Evolutionary conservation across 2,113 vertebrate genomes (phyloP), one percentile per base, ranked within the genome.

Genomic region (Irena cyanogastra): DNA sequence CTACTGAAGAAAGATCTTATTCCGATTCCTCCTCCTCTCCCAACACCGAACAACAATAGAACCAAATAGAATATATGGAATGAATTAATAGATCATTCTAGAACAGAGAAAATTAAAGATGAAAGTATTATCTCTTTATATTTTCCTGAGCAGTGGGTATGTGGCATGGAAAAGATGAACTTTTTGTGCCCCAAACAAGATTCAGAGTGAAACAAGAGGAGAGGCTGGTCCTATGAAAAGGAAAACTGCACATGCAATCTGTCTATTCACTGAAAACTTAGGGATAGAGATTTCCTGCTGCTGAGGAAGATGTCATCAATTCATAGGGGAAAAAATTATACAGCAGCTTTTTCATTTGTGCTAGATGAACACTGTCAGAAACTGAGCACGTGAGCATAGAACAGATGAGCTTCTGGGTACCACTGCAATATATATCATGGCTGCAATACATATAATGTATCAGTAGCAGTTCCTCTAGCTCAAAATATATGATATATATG

Each of bases 311-410:
- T 60, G 61, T 37, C 54, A 77, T 77, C 60, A 84, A n/a, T 83
- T 90, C 47, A 89, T 7, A 41, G 13, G 30, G 52, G 33, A 60
- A 87, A 81, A 93, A 83, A 64, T 22, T 35, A 90, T 54, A 39
- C 24, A 88, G 53, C 11, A 78, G 37, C 37, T 83, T 83, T 90
- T 89, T 93, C 50, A 93, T 82, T 82, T 71, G 13, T 0, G 5
- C 39, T 90, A 88, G 78, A 93, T 86, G 23, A 65, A 66, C n/a
- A 41, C 24, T 11, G 83, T 45, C 44, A 86, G 56, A 95, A 95
- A 77, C 53, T 7, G 61, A 89, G 71, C 33, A 87, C 8, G 52
- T 9, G 66, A 91, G 65, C n/a, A 88, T 10, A 49, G 61, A 86
- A 68, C 18, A 60, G 47, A 66, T 39, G 42, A 80, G 24, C 52